Base-by-base conservation (phyloP, 2,113 vertebrate species). In the Eudyptes chrysolophus region DNA sequence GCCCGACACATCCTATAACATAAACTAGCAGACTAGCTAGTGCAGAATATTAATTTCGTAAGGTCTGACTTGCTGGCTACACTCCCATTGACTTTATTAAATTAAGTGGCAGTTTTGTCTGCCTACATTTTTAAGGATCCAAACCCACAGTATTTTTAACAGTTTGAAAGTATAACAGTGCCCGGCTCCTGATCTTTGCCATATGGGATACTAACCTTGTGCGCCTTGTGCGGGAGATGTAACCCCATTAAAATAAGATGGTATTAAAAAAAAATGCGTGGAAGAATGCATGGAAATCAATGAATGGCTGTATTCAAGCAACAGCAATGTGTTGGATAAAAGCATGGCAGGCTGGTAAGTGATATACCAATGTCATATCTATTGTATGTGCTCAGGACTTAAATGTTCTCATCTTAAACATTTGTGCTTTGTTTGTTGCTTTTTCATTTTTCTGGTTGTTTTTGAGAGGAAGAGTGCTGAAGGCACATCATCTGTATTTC, bases 11-110 rank as follows among this genome's bases (percentile, higher is more conserved):
- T 92, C 57, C 36, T 80, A 64, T 95, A 96, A 97, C 81, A 54
- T 95, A 97, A 97, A 94, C 94, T 96, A 92, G 52, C 86, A 92
- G 90, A 62, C 77, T 91, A 94, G 68, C 83, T 89, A 76, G 89
- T 79, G 87, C 72, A 72, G 72, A 92, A 95, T 95, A 96, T 94
- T 95, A 91, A 97, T 97, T 96, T 91, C 20, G 0, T 60, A 66
- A 66, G 52, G 71, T 84, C 92, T 89, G 76, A 80, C 57, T 94
- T 92, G 46, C 93, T 95, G 91, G 89, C 89, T 97, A 20, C 27
- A 32, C n/a, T 96, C 55, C 88, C 88, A 58, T 25, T 84, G 55
- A 77, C 77, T 92, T 92, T 65, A 89, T 95, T 91, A 94, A 91
- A 82, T 84, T 94, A 90, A 95, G 91, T 91, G 52, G 44, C 81